phyloP scores from a whole-genome alignment of 1,140 invertebrate species.

The Planococcus citri region DNA sequence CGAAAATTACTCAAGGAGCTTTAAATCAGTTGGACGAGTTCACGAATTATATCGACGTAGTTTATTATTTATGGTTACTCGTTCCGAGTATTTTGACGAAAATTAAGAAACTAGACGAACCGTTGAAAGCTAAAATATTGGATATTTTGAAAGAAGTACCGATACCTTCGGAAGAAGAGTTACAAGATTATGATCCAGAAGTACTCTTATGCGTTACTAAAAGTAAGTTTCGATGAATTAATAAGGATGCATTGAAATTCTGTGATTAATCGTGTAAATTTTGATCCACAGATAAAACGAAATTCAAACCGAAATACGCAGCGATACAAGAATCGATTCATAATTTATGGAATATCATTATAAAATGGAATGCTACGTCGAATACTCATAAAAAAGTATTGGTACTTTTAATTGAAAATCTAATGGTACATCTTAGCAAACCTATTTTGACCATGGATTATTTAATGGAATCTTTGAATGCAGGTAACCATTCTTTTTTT shows the following conservation, averaged over 20 bases:
- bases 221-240: background rate
- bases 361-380: background rate
- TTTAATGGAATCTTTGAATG: conserved; percentile 75
- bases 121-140: background rate
- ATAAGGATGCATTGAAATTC: too few species aligned
- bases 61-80: conserved; percentile 10
- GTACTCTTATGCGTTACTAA: background rate
- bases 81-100: background rate
- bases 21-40: background rate
- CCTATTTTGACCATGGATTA: conserved; percentile 83
- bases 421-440: conserved; percentile 42
- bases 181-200: background rate
- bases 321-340: background rate
- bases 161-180: conserved; percentile 6
- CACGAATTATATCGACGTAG: conserved; percentile 7
- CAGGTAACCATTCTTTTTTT: conserved; percentile 51
- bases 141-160: background rate
- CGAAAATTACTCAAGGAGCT: background rate
- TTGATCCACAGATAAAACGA: background rate
- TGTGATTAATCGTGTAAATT: background rate
- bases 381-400: conserved; percentile 21
- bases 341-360: background rate
- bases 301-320: conserved; percentile 2
- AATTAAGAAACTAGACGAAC: background rate
- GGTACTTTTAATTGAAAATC: conserved; percentile 22